Percentiles rank a stretch among this genome's conserved stretches.
These are phyloP conservation scores for Podarcis raffonei DNA, from an alignment of 2,113 vertebrate genomes.

Conservation along the genomic window DNA sequence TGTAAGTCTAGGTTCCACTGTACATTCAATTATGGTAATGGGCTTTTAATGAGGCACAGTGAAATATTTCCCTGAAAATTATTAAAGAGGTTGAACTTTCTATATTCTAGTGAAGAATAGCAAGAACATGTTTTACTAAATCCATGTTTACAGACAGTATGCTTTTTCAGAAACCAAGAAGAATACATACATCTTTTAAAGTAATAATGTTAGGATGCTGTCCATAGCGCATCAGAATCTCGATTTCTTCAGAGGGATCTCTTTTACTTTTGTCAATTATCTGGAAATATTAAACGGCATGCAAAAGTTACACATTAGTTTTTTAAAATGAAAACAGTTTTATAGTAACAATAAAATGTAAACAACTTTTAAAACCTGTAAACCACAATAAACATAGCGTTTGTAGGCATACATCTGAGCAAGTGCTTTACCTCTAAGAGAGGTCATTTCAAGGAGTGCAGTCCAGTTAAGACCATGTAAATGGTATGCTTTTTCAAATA, in stretches of 20 bases:
- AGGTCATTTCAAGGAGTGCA: no score
- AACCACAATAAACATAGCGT: no score
- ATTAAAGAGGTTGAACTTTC: background rate
- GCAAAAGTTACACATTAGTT: conserved; percentile 22
- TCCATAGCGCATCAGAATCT: conserved; percentile 96
- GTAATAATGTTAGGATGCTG: conserved; percentile 98
- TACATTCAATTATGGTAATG: background rate
- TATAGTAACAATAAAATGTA: no score
- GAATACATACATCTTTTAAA: conserved; percentile 90
- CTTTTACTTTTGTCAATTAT: conserved; percentile 98
- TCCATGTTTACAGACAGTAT: background rate
- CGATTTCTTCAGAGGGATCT: conserved; percentile 97
- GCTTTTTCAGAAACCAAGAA: background rate
- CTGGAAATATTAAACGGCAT: conserved; percentile 71
- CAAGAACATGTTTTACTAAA: background rate
- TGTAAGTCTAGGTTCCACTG: no score
- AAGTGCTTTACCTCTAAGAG: no score
- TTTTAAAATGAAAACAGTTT: background rate
- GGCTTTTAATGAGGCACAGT: background rate
- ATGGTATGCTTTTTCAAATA: no score
- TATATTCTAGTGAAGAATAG: background rate
- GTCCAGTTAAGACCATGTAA: no score
- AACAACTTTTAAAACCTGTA: no score
- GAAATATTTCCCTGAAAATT: background rate
- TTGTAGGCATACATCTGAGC: no score